phyloP scores from a whole-genome alignment of 2,113 vertebrate species.

The Myrmecobius fasciatus region DNA sequence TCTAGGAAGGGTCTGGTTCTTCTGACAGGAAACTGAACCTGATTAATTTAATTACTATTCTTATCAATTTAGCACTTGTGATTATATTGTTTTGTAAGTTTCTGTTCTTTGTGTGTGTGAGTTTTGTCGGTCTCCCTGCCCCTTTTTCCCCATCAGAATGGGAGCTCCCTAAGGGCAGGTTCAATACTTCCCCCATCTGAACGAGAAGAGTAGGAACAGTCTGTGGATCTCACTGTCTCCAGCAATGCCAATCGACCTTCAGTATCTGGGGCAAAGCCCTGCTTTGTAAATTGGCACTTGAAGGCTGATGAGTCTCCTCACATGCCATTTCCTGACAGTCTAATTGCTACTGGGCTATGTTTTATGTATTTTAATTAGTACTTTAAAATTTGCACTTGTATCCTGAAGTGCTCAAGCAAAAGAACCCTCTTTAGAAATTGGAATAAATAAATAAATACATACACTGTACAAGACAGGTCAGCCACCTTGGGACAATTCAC shows the following conservation, averaged over 20 bases:
- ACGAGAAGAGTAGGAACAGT: neutral
- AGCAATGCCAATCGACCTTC: neutral
- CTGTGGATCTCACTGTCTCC: neutral
- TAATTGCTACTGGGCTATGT: slow-evolving; percentile 35
- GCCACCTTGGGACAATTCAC: slow-evolving; percentile 38
- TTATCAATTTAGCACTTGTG: neutral
- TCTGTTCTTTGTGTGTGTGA: neutral
- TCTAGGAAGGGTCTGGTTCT: neutral
- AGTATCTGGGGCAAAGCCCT: neutral
- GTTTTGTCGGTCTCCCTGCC: neutral
- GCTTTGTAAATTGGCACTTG: neutral
- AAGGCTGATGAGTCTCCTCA: neutral
- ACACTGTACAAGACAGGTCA: slow-evolving; percentile 35
- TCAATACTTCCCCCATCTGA: neutral
- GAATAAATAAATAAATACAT: slow-evolving; percentile 66
- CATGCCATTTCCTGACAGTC: slow-evolving; percentile 14
- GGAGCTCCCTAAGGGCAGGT: neutral
- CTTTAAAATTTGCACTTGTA: slow-evolving; percentile 68
- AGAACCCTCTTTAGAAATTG: slow-evolving; percentile 46
- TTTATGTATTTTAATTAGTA: slow-evolving; percentile 70
- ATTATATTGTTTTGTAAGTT: neutral
- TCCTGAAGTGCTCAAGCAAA: slow-evolving; percentile 53
- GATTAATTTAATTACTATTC: neutral
- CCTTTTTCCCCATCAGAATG: neutral
- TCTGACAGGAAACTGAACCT: neutral